Evolutionary conservation across 2,888 invertebrate species (phyloP), one percentile per base, ranked within the genome.

Genomic region (Neoitamus cyanurus): DNA sequence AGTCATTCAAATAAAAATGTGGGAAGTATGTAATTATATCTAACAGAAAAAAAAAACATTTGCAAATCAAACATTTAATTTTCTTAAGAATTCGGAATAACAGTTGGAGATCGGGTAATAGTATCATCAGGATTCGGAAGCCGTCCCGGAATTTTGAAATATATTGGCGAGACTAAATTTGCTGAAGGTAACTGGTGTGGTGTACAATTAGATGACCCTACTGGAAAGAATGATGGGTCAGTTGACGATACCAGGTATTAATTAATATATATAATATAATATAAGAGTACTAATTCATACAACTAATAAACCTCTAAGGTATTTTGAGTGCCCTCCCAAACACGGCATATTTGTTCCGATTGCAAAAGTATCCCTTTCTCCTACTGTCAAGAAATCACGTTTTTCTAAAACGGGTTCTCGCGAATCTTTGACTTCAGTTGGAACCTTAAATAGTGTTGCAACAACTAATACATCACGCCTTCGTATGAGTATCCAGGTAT

Each of bases 181-280:
- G 98, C 98, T 0, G 91, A 95, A 42, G 99, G 99, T 42, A 95
- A 97, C 88, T 99, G 98, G 98, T 98, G 97, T 86, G 99, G 99
- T 30, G 96, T 99, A 25, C 98, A 99, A 91, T 93, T 99, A 87
- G 98, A 98, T 90, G 97, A 98, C 87, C 95, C 97, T 0, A 92
- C 95, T 85, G 99, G 99, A 83, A 99, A 99, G 92, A 99, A 99
- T 91, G 98, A 99, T 90, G 99, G 99, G 85, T 95, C 97, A 78
- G 97, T 99, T 37, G 96, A 95, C 87, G 98, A 97, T 84, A 95
- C 95, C 91, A 96, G 97, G 97, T 98, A 87, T 15, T 86, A 85
- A 68, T 20, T 7, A 11, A n/a, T 20, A 31, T 34, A n/a, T 1
- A n/a, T 73, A 31, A 34, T 34, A 15, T 28, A 6, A 28, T 86